Percentiles rank a stretch among this genome's conserved stretches.
Conservation (phyloP, 2,888 invertebrate genomes). For the Drosophila nr. perissopoda region DNA sequence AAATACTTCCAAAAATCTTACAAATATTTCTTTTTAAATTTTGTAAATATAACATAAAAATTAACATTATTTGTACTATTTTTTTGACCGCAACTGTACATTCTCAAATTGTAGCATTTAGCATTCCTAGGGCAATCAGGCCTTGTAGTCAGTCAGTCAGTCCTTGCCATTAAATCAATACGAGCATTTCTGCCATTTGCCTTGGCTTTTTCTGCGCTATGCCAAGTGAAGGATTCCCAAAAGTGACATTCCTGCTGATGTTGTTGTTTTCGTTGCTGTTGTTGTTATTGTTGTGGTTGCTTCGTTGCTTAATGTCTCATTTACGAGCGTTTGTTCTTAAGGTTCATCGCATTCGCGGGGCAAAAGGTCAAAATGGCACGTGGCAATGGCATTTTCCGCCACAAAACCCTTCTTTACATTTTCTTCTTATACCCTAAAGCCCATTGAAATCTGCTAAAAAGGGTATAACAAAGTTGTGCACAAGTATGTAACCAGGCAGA, state of each 20-base stretch:
- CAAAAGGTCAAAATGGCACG: slow-evolving; percentile 58
- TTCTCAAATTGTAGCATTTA: not conserved
- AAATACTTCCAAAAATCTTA: no score
- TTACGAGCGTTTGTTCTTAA: slow-evolving; percentile 63
- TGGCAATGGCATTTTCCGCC: slow-evolving; percentile 49
- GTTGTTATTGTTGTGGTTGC: slow-evolving; percentile 38
- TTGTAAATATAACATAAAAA: not conserved
- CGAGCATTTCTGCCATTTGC: slow-evolving; percentile 22
- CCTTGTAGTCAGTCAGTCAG: slow-evolving; percentile 6
- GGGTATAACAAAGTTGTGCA: not conserved
- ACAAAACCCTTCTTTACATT: slow-evolving; percentile 6
- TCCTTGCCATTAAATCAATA: slow-evolving; percentile 54
- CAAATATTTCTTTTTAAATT: no score
- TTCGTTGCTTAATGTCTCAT: slow-evolving; percentile 64
- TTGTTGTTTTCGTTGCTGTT: slow-evolving; percentile 26
- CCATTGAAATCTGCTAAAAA: not conserved
- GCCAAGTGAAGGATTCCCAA: slow-evolving; percentile 64
- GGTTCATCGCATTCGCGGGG: slow-evolving; percentile 64
- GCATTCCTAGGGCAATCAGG: slow-evolving; percentile 13
- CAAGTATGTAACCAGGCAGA: not conserved
- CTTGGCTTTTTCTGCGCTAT: slow-evolving; percentile 43
- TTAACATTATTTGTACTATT: not conserved
- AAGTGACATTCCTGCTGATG: slow-evolving; percentile 59
- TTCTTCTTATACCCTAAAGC: not conserved
- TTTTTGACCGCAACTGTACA: not conserved